Percentiles rank a stretch among this genome's conserved stretches.
Conservation (phyloP, 2,113 vertebrate species). For the Chaetodon trifascialis region DNA sequence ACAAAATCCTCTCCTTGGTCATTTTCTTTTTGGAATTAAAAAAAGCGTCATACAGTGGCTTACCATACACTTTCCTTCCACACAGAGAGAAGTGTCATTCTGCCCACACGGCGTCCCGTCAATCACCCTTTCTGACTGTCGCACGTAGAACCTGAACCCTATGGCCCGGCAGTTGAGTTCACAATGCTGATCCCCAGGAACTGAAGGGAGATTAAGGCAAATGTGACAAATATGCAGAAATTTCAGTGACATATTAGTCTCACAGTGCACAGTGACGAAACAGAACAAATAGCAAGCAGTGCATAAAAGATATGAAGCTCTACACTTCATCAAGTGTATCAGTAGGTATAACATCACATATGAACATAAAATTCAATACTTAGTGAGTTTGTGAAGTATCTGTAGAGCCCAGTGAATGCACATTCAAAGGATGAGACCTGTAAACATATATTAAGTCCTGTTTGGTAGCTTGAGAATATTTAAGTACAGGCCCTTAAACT, state of each 20-base stretch:
- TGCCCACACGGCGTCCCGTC: slow-evolving; percentile 93
- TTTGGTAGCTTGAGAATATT: neutral
- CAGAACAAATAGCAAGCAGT: neutral
- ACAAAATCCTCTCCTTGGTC: neutral
- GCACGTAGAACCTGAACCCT: slow-evolving; percentile 95
- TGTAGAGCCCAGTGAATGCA: neutral
- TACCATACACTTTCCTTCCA: slow-evolving; percentile 93
- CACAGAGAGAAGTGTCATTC: slow-evolving; percentile 89
- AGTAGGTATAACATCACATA: neutral
- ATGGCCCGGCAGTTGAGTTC: slow-evolving; percentile 93
- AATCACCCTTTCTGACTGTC: slow-evolving; percentile 89
- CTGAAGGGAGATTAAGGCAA: slow-evolving; percentile 69
- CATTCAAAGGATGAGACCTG: neutral
- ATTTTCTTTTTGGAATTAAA: neutral
- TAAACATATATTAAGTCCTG: neutral
- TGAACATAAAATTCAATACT: neutral
- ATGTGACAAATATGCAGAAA: neutral
- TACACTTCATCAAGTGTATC: neutral
- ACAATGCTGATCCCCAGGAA: slow-evolving; percentile 88
- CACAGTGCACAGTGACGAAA: neutral
- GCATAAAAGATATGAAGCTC: neutral
- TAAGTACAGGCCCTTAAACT: neutral
- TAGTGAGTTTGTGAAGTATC: neutral
- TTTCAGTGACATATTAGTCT: neutral
- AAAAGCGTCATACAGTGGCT: slow-evolving; percentile 16